phyloP scores from a whole-genome alignment of 2,113 vertebrate genomes.

The Neofelis nebulosa region DNA sequence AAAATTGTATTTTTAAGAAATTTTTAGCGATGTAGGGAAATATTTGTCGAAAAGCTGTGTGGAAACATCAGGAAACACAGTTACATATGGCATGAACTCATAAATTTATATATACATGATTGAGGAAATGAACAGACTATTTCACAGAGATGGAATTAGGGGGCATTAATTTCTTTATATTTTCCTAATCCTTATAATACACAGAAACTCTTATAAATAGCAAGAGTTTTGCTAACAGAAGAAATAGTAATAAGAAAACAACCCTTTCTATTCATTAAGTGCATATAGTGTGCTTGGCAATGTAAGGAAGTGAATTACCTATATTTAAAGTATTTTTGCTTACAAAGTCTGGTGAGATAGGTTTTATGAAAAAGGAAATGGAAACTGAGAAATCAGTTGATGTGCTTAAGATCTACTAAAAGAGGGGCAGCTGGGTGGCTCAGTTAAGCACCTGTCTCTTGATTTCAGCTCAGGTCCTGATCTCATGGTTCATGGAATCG shows the following conservation, averaged over 20 bases:
- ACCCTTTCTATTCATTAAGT: neutral
- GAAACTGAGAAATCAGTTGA: neutral
- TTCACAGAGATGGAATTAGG: neutral
- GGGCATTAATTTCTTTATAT: neutral
- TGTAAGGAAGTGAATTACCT: no score
- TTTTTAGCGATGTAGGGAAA: neutral
- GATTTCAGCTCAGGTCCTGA: no score
- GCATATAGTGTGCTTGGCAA: neutral
- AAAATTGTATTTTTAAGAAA: neutral
- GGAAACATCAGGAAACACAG: neutral
- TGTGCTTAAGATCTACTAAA: neutral
- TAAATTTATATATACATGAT: neutral
- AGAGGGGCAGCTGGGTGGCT: neutral
- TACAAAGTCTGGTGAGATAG: neutral
- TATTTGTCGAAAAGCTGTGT: neutral
- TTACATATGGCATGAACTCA: neutral
- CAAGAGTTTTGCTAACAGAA: neutral
- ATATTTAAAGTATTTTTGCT: neutral
- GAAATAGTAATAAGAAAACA: neutral
- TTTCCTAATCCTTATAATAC: neutral
- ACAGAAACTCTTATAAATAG: neutral
- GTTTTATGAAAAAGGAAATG: neutral
- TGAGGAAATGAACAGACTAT: neutral
- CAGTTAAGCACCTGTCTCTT: no score
- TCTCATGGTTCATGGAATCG: no score